Conservation (phyloP, 2,888 invertebrate genomes). For the Eupithecia subumbrata region DNA sequence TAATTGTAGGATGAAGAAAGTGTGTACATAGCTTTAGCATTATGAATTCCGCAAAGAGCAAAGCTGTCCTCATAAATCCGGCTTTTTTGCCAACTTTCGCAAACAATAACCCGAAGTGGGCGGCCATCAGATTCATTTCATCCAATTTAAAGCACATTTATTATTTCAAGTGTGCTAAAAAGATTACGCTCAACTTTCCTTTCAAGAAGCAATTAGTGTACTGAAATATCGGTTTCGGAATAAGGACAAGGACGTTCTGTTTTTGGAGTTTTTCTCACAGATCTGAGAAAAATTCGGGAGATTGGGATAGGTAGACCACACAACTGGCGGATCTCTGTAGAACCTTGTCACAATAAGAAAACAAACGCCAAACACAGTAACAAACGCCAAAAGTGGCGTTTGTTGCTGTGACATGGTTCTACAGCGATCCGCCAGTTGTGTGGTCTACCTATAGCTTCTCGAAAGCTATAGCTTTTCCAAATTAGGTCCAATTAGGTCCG, state of each 20-base stretch:
- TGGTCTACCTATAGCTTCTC: too few relatives aligned
- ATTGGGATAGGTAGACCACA: too few relatives aligned
- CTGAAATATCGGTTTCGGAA: slow-evolving; percentile 25
- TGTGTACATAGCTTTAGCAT: slow-evolving; percentile 4
- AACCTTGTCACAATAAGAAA: too few relatives aligned
- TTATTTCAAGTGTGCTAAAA: slow-evolving; percentile 37
- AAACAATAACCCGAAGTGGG: slow-evolving; percentile 26
- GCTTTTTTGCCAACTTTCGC: slow-evolving; percentile 18
- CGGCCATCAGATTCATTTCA: slow-evolving; percentile 18
- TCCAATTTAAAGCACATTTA: slow-evolving; percentile 35
- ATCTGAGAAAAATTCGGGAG: too few relatives aligned
- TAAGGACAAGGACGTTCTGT: slow-evolving; percentile 16
- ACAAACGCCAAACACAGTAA: too few relatives aligned
- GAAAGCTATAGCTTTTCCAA: too few relatives aligned
- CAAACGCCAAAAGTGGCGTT: too few relatives aligned
- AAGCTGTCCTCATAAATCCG: slow-evolving; percentile 27
- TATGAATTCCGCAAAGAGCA: slow-evolving; percentile 15
- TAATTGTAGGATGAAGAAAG: not conserved
- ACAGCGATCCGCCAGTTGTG: too few relatives aligned
- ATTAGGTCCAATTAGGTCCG: too few relatives aligned
- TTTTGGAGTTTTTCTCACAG: not conserved
- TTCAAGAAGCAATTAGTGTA: slow-evolving; percentile 24
- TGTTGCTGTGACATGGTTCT: too few relatives aligned
- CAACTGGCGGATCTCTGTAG: too few relatives aligned
- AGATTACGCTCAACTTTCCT: slow-evolving; percentile 36